Base-by-base conservation (phyloP, 2,113 vertebrate genomes). In the Plecturocebus donacophilus region DNA sequence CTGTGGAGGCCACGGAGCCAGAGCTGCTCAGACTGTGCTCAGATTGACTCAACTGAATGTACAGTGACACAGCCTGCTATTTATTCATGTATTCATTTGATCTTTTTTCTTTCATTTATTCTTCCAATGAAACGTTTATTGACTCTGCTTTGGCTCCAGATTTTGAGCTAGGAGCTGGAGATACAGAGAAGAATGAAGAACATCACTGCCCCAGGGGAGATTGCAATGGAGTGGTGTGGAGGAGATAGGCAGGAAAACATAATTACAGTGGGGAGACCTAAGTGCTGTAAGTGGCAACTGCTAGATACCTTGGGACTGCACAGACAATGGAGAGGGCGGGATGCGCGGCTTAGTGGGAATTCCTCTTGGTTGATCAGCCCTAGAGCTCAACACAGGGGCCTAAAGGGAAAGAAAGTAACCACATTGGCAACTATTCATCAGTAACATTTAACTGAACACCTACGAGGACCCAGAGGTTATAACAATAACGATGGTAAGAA, bases 61-160 rank as follows among this genome's bases (percentile, higher is more conserved):
- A n/a, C 30, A 8, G 7, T 71, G 45, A 75, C 47, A 61, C n/a
- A 76, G 12, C 40, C 54, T 84, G 40, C 17, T 87, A 19, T 92
- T 93, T 42, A 30, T 66, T 93, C 32, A 3, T 64, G 87, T 56
- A n/a, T 83, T 89, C 52, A 68, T 88, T 95, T 61, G 42, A 42
- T 88, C 66, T 49, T 71, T 88, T 47, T 87, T 81, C 42, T 85
- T 85, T 90, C 40, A 79, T 90, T 95, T 91, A 40, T 86, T 87
- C 25, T 58, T 64, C 21, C 17, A 87, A 6, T 80, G 68, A 88
- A 93, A 97, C 11, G 3, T 81, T 49, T 68, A 68, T 47, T 54
- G 21, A 58, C 52, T 68, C 61, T 91, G 42, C 40, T 86, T 95
- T 87, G 61, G 70, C 79, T 80, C 35, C 52, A 84, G 38, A 80